Evolutionary conservation across 2,797 vertebrate genomes (phyloP).

Genomic region (Centroberyx gerrardi): DNA sequence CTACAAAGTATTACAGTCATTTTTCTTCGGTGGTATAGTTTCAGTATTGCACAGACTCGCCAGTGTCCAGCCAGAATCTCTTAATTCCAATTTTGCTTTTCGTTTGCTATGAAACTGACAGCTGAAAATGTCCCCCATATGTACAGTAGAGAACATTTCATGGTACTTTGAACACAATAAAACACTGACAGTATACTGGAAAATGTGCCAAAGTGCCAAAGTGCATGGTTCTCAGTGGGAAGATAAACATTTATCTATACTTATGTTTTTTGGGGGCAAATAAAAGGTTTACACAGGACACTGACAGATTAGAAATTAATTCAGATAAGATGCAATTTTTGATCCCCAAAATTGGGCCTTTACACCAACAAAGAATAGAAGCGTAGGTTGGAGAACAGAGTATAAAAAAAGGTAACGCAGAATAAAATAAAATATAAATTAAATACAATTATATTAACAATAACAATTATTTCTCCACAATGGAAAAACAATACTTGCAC

Average conservation of each 20-base stretch:
- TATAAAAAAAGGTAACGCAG: neutral
- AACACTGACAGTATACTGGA: constrained; percentile 8
- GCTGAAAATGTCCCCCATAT: neutral
- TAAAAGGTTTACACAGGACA: constrained; percentile 3
- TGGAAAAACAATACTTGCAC: too few relatives aligned
- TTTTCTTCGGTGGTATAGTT: constrained; percentile 24
- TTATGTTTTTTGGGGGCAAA: neutral
- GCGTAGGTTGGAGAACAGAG: neutral
- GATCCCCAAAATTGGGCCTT: neutral
- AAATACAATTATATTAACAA: too few relatives aligned
- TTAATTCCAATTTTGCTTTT: neutral
- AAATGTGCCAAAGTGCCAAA: neutral
- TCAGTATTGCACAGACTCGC: constrained; percentile 11
- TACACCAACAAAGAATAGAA: neutral
- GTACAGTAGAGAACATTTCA: constrained; percentile 3
- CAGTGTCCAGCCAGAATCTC: neutral
- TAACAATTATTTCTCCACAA: too few relatives aligned
- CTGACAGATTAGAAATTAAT: neutral
- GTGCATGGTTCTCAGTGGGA: neutral
- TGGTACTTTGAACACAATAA: neutral
- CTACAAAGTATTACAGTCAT: constrained; percentile 13
- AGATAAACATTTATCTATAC: neutral
- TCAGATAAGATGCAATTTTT: neutral
- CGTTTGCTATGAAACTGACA: constrained; percentile 5
- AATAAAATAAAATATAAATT: neutral